Evolutionary conservation across 2,113 vertebrate genomes (phyloP), one percentile per base, ranked within the genome.

Genomic region (Myrmecophaga tridactyla): DNA sequence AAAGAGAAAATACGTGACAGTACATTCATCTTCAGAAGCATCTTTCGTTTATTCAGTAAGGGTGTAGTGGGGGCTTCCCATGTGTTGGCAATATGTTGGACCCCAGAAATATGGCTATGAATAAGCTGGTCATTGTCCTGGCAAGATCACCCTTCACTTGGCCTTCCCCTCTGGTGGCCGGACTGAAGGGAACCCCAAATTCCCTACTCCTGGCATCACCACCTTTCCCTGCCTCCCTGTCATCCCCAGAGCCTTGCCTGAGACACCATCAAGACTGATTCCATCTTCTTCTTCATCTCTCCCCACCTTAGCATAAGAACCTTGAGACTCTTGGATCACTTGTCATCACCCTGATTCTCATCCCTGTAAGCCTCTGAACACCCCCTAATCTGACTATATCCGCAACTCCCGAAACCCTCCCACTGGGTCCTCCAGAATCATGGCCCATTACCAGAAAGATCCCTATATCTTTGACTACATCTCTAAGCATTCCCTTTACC

Each of bases 81-180:
- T 4, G 6, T 17, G 5, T 34, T 21, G 62, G 34, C 13, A 6
- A 6, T 0, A 0, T 3, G 1, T 29, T 78, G 29, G 48, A 84
- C 1, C 8, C 2, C 13, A 62, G n/a, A 21, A 41, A 23, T 34
- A 25, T 1, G 51, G 41, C 36, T 13, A 0, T 31, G 18, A 72
- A 8, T 31, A 43, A 48, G 25, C 23, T 20, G 36, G 23, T 17
- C 2, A 0, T 7, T 41, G 76, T 72, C n/a, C 46, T 20, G 31
- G 46, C 34, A 60, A 75, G 36, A 78, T 9, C 0, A 0, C 21
- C 43, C 58, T 89, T 62, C 41, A 15, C 7, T 12, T 25, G 77
- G 20, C 27, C 18, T 63, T 18, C 7, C 31, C 20, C 67, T 18
- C 29, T 10, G 53, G 36, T 13, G 29, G 13, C 51, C 43, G 8